phyloP scores from a whole-genome alignment of 2,797 vertebrate species.

The Trachurus trachurus region DNA sequence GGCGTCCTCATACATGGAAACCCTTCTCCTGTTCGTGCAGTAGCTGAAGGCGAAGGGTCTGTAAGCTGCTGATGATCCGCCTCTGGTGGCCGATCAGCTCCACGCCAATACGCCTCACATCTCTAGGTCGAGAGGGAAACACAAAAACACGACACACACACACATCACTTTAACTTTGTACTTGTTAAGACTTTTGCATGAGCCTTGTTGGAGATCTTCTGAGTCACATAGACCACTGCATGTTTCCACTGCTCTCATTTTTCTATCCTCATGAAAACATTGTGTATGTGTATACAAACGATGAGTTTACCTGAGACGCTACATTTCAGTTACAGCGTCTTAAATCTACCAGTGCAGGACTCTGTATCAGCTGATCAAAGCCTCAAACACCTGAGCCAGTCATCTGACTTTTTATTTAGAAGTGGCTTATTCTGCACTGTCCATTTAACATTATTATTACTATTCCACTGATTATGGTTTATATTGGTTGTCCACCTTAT shows the following conservation, averaged over 20 bases:
- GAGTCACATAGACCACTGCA: neutral
- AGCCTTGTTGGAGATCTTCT: neutral
- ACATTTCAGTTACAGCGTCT: neutral
- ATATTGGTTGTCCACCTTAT: neutral
- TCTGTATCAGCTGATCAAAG: neutral
- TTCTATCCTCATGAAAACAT: neutral
- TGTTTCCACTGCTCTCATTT: neutral
- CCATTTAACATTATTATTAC: neutral
- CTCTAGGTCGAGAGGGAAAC: constrained; percentile 78
- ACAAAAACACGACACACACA: constrained; percentile 25
- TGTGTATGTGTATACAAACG: neutral
- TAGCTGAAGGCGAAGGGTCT: constrained; percentile 96
- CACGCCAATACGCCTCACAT: constrained; percentile 87
- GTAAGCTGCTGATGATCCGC: constrained; percentile 98
- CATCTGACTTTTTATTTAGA: neutral
- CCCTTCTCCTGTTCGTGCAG: constrained; percentile 95
- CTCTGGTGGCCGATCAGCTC: constrained; percentile 92
- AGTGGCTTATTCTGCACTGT: neutral
- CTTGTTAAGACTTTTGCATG: neutral
- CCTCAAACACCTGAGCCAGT: neutral
- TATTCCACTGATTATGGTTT: neutral
- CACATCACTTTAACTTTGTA: constrained; percentile 32
- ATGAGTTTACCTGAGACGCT: neutral
- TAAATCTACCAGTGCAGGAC: neutral
- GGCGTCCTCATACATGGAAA: constrained; percentile 91